phyloP scores from a whole-genome alignment of 2,888 invertebrate genomes.

The Apodemia duryi region DNA sequence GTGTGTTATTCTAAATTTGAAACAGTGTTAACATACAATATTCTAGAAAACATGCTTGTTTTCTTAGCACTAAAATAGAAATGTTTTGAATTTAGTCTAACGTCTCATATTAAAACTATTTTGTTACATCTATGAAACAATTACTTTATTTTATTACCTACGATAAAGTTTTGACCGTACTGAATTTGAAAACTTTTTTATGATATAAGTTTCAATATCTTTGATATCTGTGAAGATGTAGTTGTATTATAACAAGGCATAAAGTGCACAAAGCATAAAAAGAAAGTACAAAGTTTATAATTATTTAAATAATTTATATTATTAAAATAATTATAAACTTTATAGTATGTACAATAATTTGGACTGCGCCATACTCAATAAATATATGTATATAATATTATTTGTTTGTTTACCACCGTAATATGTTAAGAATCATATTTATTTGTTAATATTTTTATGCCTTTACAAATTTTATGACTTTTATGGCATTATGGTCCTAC shows the following conservation, averaged over 20 bases:
- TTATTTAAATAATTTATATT: no score
- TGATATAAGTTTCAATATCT: neutral
- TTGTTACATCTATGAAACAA: neutral
- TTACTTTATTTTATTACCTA: neutral
- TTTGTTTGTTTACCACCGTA: no score
- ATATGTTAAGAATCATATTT: no score
- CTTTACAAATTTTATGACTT: no score
- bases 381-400: no score
- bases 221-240: neutral
- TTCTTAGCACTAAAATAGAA: neutral
- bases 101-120: neutral
- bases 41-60: neutral
- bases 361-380: no score
- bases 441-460: no score
- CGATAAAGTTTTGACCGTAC: neutral
- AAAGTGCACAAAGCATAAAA: no score
- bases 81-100: neutral
- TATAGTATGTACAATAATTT: no score
- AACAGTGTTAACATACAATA: neutral
- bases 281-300: no score
- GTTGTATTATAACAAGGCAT: neutral
- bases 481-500: no score
- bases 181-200: neutral
- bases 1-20: slow-evolving; percentile 6
- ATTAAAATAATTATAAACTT: no score